Base-by-base conservation (phyloP, 2,888 invertebrate species). In the Eupeodes latifasciatus region DNA sequence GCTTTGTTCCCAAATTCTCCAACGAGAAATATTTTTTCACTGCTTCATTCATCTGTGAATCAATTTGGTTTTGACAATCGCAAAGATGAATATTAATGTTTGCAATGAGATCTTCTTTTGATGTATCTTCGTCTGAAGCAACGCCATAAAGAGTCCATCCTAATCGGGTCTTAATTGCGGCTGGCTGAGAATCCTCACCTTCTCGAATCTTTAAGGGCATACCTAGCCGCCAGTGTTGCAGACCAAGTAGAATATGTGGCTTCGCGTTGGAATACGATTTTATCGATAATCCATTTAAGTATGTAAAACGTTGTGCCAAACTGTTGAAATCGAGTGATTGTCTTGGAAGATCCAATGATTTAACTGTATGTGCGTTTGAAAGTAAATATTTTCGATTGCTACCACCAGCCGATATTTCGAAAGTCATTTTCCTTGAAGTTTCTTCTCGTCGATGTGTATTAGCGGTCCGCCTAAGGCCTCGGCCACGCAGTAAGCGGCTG, bases 11-110 rank as follows among this genome's bases (percentile, higher is more conserved):
- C 36, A 51, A 10, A 5, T 47, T 51, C 4, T 74, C 74, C 5
- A 61, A 16, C 9, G n/a, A n/a, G n/a, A 74, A 74, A 61, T 74
- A 74, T 5, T 74, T 27, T n/a, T 61, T 75, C 3, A 75, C 61
- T 14, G 5, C 51, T 34, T 62, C 36, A 6, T 64, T 53, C 16
- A 53, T 76, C 4, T 14, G 9, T 6, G 11, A 9, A 55, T 71
- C 53, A 4, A 53, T 14, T n/a, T 61, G 12, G 0, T 9, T 34
- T 49, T 74, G 47, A 12, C 61, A 74, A 9, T 74, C 74, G n/a
- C 74, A 74, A 14, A 44, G n/a, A 9, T 74, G 74, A 49, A 74
- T 34, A 36, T 59, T 74, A 49, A 61, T 14, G 3, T 61, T 51
- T 4, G 51, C 51, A 51, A 5, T 51, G 14, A 51, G 14, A 5